Evolutionary conservation across 30 jellyfish, hydroid and myxozoan species (phyloP).

Genomic region (Aurelia aurita): DNA sequence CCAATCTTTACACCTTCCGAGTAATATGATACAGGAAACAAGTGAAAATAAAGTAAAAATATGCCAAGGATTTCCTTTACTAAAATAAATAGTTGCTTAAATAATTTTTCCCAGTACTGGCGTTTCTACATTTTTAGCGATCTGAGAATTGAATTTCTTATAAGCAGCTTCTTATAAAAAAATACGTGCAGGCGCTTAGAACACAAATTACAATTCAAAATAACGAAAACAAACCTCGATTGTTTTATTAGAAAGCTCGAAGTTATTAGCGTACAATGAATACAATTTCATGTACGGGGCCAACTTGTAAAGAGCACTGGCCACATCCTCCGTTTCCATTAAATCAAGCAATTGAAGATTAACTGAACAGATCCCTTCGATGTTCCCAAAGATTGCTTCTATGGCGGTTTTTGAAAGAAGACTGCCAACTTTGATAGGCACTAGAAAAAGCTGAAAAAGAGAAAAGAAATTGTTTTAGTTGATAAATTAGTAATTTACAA

Average conservation of each 20-base stretch:
- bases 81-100: too few species aligned
- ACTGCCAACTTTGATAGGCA: conserved; percentile 75
- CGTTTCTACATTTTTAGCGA: too few species aligned
- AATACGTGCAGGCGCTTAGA: too few species aligned
- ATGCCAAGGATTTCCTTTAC: too few species aligned
- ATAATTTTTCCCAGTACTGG: too few species aligned
- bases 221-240: conserved; percentile 60
- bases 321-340: conserved; percentile 90
- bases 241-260: conserved; percentile 78
- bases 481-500: too few species aligned
- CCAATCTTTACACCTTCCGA: too few species aligned
- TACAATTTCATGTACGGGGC: conserved; percentile 94
- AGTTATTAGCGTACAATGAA: conserved; percentile 92
- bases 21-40: too few species aligned
- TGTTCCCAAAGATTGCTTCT: conserved; percentile 89
- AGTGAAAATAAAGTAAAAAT: too few species aligned
- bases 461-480: not conserved
- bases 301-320: conserved; percentile 73
- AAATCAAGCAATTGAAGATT: conserved; percentile 70
- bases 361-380: conserved; percentile 85
- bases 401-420: conserved; percentile 70
- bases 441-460: conserved; percentile 74
- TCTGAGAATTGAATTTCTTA: too few species aligned
- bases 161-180: too few species aligned
- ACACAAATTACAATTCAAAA: too few species aligned